phyloP scores from a whole-genome alignment of 1,140 invertebrate genomes.

The Tribolium castaneum region DNA sequence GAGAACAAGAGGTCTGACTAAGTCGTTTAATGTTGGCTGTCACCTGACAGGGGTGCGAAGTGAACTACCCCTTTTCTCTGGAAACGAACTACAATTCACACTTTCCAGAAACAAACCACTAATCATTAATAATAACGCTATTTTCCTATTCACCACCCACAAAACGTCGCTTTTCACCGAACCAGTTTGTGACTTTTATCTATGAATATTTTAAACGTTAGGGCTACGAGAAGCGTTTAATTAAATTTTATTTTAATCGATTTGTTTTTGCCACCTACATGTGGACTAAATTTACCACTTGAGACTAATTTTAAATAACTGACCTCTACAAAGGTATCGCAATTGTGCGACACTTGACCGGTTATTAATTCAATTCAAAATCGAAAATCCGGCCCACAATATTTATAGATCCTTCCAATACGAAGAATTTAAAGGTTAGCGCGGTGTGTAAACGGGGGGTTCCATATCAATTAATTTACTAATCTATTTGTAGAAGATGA shows the following conservation, averaged over 20 bases:
- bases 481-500: constrained; percentile 34
- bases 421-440: constrained; percentile 28
- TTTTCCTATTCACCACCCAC: constrained; percentile 27
- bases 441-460: no score
- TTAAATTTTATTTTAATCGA: constrained; percentile 12
- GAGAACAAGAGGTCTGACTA: constrained; percentile 40
- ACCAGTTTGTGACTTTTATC: constrained; percentile 7
- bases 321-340: background rate
- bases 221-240: background rate
- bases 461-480: constrained; percentile 27
- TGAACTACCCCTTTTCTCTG: constrained; percentile 37
- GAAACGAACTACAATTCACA: constrained; percentile 35
- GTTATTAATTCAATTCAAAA: background rate
- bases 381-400: background rate
- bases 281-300: constrained; percentile 10
- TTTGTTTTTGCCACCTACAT: constrained; percentile 22
- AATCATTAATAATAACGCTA: constrained; percentile 39
- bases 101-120: constrained; percentile 40
- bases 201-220: background rate
- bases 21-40: constrained; percentile 21
- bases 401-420: constrained; percentile 5
- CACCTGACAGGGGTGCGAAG: constrained; percentile 33
- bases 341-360: background rate
- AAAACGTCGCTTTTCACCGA: constrained; percentile 10
- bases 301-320: constrained; percentile 10